Base-by-base conservation (phyloP, 2,113 vertebrate species). In the Clarias batrachus region DNA sequence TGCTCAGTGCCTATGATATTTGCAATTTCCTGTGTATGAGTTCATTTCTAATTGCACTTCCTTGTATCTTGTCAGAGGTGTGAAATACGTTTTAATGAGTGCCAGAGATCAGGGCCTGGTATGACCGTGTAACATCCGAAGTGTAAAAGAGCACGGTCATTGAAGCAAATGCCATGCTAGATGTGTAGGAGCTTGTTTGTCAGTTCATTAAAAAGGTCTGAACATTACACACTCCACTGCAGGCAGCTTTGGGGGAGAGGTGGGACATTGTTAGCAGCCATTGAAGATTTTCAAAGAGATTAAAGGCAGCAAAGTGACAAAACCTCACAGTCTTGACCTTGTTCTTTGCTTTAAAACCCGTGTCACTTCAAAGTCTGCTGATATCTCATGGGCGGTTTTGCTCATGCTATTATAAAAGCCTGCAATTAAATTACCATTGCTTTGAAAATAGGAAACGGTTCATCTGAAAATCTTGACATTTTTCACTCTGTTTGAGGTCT, bases 131-230 rank as follows among this genome's bases (percentile, higher is more conserved):
- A 27, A 60, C 79, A 48, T 78, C 37, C 23, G 13, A 23, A 65
- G 88, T 4, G 11, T 33, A 86, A 90, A 88, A 85, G 86, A 82
- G 81, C 84, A 85, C 21, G 25, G 52, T 66, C 56, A 19, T 56
- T 14, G 78, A 73, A 56, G 74, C 63, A 87, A 90, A 87, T 86
- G 79, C 73, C 88, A 88, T 19, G 3, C 30, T 68, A 23, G 81
- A 82, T 66, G 68, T 37, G 52, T 77, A 17, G 41, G 21, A 65
- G 54, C 87, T 85, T 77, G 68, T 70, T 70, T 86, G 76, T 86
- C 84, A 85, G 62, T 57, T 80, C 76, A 85, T 79, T 68, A 79
- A 68, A 77, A 56, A 77, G 27, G 23, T 21, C 73, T 74, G 70
- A 76, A 54, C 30, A 76, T 13, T 83, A 33, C 17, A 62, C 79